phyloP scores from a whole-genome alignment of 2,797 vertebrate genomes.

The Borostomias antarcticus region DNA sequence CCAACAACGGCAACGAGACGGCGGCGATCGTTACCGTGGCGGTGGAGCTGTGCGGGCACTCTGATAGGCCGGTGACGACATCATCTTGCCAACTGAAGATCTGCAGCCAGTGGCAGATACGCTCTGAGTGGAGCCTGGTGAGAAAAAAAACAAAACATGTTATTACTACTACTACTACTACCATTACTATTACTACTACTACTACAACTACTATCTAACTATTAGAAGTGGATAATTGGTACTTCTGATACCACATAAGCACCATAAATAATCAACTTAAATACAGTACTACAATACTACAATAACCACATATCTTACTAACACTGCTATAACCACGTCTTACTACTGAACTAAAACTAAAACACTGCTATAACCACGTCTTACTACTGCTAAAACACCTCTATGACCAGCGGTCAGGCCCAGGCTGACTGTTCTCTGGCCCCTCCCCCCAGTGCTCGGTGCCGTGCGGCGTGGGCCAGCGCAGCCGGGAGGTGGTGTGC shows the following conservation, averaged over 20 bases:
- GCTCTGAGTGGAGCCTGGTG: constrained; percentile 76
- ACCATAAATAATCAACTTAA: too few relatives aligned
- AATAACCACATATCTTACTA: too few relatives aligned
- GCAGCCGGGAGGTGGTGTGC: constrained; percentile 74
- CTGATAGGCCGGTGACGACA: constrained; percentile 65
- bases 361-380: too few relatives aligned
- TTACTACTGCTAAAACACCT: too few relatives aligned
- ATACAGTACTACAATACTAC: too few relatives aligned
- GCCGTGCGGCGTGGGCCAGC: constrained; percentile 77
- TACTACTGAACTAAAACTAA: too few relatives aligned
- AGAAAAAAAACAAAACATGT: constrained; percentile 24
- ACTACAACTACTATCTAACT: not conserved
- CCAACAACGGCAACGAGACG: constrained; percentile 51
- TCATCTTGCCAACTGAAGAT: constrained; percentile 77
- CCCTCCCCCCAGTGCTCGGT: constrained; percentile 75
- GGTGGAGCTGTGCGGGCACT: constrained; percentile 50
- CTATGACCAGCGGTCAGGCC: not conserved
- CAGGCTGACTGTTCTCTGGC: too few relatives aligned
- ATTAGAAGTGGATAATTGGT: not conserved
- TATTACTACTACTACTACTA: not conserved
- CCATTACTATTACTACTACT: not conserved
- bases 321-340: too few relatives aligned
- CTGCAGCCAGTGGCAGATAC: constrained; percentile 78
- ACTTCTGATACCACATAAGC: too few relatives aligned
- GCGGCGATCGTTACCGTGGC: constrained; percentile 49